Base-by-base conservation (phyloP, 2,113 vertebrate genomes). In the Mustelus asterias region DNA sequence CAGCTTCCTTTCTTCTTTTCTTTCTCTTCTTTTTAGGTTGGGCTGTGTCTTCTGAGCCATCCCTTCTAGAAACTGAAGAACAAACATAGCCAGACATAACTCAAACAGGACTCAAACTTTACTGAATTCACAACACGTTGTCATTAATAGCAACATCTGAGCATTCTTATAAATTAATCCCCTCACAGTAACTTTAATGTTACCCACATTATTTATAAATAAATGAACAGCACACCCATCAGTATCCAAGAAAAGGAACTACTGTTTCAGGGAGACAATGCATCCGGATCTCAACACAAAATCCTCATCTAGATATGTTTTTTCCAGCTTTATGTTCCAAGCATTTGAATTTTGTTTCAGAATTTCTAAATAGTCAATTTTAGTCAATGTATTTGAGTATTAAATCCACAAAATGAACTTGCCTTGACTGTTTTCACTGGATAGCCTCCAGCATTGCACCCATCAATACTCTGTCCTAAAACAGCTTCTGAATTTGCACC, bases 11-110 rank as follows among this genome's bases (percentile, higher is more conserved):
- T 86, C 97, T 97, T 72, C 97, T 98, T 80, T 97, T 97, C 90
- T 97, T 98, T 96, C 96, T 97, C 54, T 98, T 99, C 96, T 98
- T 99, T 90, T 97, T 97, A 0, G 96, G 96, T 11, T 97, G 96
- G 24, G 96, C 97, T 0, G 78, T 37, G 11, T 97, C 97, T 65
- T 97, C 96, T 0, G 96, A 22, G 94, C 96, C 97, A 76, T 96
- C 97, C 44, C 96, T 96, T 95, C 97, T 97, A 9, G 96, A 96
- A 63, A 88, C 97, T 98, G 96, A 80, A 97, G 97, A 0, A 37
- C 0, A 48, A 76, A 80, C 54, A 80, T 80, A 76, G 41, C 10
- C 33, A 80, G 5, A 95, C 54, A 60, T 22, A 63, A 85, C 7
- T 14, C 16, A 37, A 63, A 80, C 33, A 80, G 33, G 16, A 33